Evolutionary conservation across 2,113 vertebrate genomes (phyloP), one percentile per base, ranked within the genome.

Genomic region (Centropristis striata): DNA sequence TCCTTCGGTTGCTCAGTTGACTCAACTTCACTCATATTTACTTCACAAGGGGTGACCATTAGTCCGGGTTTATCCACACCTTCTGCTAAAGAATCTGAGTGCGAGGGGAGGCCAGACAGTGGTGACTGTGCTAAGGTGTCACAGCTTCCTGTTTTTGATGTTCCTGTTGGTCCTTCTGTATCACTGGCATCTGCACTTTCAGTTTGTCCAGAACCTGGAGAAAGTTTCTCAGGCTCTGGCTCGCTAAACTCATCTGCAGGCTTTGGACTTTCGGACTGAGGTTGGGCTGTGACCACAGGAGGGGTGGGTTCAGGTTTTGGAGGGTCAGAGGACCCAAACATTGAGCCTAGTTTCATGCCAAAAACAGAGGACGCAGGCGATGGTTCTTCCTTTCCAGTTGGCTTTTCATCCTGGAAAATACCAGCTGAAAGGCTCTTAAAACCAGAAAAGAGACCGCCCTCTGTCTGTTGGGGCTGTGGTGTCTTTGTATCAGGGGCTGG

Each of bases 351-450:
- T 84, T 96, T 98, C 88, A 93, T 95, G 77, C 95, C 96, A 92
- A 97, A 96, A n/a, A 95, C 86, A 44, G 95, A 92, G 36, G 95
- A 86, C 66, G 90, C 76, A 47, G 78, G 68, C 64, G 76, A 41
- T 21, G 87, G 80, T 47, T 95, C 94, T 18, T 93, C 83, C 21
- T 93, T 91, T 84, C 25, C 50, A 49, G 81, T 4, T 87, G 80
- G 57, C 57, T 90, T 96, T 58, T 95, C 94, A 36, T 97, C 95
- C 44, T 98, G 96, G 90, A 98, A 97, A 0, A 98, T 93, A 78
- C 93, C 87, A 0, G 92, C 92, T 65, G 97, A 98, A 55, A 99
- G 80, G 50, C 88, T 97, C 91, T 96, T 98, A 78, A 98, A 96
- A 59, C 95, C 94, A 32, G 96, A 96, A 68, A 97, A 89, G 1